These are phyloP conservation scores for Diarsia rubi DNA, from an alignment of 2,888 invertebrate genomes.

Conservation along the genomic window DNA sequence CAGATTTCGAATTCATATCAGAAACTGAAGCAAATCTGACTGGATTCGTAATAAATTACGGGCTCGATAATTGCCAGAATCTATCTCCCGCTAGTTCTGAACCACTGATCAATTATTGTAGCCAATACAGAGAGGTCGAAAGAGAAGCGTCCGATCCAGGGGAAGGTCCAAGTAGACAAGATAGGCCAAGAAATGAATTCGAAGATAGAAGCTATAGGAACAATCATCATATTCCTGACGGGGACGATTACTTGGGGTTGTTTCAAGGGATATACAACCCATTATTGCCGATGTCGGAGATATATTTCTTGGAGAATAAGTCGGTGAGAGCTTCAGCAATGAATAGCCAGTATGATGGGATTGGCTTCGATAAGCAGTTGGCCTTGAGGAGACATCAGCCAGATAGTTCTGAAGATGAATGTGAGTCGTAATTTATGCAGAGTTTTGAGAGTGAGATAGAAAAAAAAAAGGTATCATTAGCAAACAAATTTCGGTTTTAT, in stretches of 20 bases:
- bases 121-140: neutral
- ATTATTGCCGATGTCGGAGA: conserved; percentile 45
- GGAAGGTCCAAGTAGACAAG: conserved; percentile 50
- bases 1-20: conserved; percentile 85
- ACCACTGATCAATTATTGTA: conserved; percentile 1
- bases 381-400: conserved; percentile 43
- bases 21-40: conserved; percentile 78
- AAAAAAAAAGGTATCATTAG: neutral
- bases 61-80: neutral
- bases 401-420: conserved; percentile 69
- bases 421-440: conserved; percentile 69
- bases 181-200: conserved; percentile 29
- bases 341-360: conserved; percentile 69
- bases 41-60: conserved; percentile 66
- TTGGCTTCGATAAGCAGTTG: conserved; percentile 73
- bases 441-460: neutral
- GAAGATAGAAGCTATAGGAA: conserved; percentile 58
- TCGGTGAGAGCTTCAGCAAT: conserved; percentile 67
- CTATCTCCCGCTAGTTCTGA: conserved; percentile 18
- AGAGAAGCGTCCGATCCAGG: conserved; percentile 22
- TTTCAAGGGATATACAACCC: conserved; percentile 72
- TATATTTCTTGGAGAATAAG: conserved; percentile 76
- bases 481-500: neutral
- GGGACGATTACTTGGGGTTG: conserved; percentile 73
- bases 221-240: conserved; percentile 74